A percentile compares a stretch with the other conserved stretches of the same genome.
Conservation (phyloP, 2,888 invertebrate species). For the Lasioglossum calceatum region DNA sequence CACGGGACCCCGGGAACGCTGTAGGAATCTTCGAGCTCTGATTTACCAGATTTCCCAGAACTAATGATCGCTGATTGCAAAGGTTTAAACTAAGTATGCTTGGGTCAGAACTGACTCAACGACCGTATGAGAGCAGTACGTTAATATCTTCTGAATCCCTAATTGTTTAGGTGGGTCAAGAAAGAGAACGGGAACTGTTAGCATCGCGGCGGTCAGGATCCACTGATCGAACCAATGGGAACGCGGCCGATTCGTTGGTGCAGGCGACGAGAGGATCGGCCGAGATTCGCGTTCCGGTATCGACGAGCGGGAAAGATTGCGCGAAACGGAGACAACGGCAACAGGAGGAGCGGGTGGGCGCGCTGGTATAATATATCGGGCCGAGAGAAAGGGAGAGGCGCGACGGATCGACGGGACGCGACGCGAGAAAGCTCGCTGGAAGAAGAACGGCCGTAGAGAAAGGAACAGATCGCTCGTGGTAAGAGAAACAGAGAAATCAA, state of each 20-base stretch:
- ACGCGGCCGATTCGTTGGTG: neutral
- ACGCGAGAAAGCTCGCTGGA: slow-evolving; percentile 26
- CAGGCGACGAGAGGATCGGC: slow-evolving; percentile 1
- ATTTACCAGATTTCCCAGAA: neutral
- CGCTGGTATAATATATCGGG: slow-evolving; percentile 27
- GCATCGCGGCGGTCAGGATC: neutral
- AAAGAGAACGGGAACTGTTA: neutral
- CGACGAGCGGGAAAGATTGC: slow-evolving; percentile 44
- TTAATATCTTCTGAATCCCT: neutral
- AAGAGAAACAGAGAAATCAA: slow-evolving; percentile 25
- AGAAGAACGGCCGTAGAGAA: slow-evolving; percentile 20
- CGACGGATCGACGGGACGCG: slow-evolving; percentile 12
- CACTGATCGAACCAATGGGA: neutral
- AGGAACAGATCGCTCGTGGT: neutral
- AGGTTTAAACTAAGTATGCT: too few relatives aligned
- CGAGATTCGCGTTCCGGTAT: slow-evolving; percentile 32
- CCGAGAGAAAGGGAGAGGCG: slow-evolving; percentile 39
- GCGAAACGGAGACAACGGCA: slow-evolving; percentile 42
- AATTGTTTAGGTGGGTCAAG: neutral
- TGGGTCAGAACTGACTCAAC: too few relatives aligned
- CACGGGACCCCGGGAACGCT: neutral
- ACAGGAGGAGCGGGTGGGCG: neutral
- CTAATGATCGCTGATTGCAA: neutral
- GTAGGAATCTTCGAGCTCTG: neutral
- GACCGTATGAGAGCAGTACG: too few relatives aligned